Percentiles rank a stretch among this genome's conserved stretches.
phyloP scores from a whole-genome alignment of 2,113 vertebrate species.

The Odobenus rosmarus region DNA sequence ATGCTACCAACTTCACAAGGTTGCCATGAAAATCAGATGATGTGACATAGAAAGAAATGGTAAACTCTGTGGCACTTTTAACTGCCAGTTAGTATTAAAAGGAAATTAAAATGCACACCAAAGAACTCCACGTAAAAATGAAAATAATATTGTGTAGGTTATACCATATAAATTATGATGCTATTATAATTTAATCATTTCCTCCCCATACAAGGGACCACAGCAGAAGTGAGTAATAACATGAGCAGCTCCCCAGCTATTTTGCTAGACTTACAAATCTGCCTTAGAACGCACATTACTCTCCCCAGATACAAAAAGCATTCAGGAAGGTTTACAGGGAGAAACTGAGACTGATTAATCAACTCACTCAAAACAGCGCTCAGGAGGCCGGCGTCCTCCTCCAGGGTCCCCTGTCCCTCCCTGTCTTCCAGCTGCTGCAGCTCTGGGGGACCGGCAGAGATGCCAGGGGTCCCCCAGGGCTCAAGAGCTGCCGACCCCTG shows the following conservation, averaged over 20 bases:
- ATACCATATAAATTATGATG: not conserved
- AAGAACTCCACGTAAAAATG: not conserved
- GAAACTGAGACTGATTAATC: too few species aligned
- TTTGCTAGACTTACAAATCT: not conserved
- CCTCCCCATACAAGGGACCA: not conserved
- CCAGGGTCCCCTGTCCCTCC: rapidly evolving
- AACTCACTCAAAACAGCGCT: not conserved
- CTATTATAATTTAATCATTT: not conserved
- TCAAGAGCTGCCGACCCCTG: not conserved
- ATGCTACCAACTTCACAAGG: not conserved
- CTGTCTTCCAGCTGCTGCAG: not conserved
- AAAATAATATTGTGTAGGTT: not conserved
- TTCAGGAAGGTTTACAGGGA: not conserved
- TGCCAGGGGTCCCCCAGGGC: not conserved
- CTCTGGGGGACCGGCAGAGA: not conserved
- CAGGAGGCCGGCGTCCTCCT: not conserved
- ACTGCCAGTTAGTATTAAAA: not conserved
- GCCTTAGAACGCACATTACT: not conserved
- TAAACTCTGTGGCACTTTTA: not conserved
- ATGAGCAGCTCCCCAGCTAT: too few species aligned
- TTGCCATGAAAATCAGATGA: not conserved
- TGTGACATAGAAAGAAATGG: not conserved
- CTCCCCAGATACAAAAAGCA: not conserved
- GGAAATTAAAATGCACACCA: not conserved
- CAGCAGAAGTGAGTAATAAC: too few species aligned